Conservation (phyloP, 2,797 vertebrate species). For the Danio albolineatus region DNA sequence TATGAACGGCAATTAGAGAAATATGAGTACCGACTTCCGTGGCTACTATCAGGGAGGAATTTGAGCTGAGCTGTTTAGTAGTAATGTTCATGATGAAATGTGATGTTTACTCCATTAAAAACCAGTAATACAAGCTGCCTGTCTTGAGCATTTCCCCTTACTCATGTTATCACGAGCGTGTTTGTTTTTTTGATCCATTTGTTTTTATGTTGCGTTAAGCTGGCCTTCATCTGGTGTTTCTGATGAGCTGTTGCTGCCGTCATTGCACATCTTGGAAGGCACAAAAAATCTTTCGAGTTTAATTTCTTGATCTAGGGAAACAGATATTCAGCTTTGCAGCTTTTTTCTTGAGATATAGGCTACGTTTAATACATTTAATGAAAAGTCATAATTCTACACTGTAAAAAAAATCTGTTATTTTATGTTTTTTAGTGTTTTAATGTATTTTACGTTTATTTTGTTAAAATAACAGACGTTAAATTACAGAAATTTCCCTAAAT, state of each 20-base stretch:
- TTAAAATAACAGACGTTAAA: too few relatives aligned
- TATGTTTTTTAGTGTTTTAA: too few relatives aligned
- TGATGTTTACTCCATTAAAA: slow-evolving; percentile 11
- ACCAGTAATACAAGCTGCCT: slow-evolving; percentile 12
- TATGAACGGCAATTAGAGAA: neutral
- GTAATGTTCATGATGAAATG: neutral
- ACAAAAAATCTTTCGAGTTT: neutral
- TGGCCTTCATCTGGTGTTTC: neutral
- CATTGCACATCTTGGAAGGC: neutral
- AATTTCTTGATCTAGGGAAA: neutral
- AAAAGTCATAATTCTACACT: neutral
- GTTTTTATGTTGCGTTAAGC: neutral
- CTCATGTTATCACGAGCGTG: slow-evolving; percentile 8
- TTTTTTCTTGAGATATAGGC: neutral
- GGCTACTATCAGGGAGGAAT: neutral
- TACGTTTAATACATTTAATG: neutral
- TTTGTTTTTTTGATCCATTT: slow-evolving; percentile 6
- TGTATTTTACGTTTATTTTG: too few relatives aligned
- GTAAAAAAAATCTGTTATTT: too few relatives aligned
- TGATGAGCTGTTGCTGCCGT: neutral
- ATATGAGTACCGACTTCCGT: neutral
- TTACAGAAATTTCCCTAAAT: too few relatives aligned
- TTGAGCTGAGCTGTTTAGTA: neutral
- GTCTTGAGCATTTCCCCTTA: slow-evolving; percentile 7
- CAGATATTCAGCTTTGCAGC: neutral